Base-by-base conservation (phyloP, 2,797 vertebrate species). In the Anolis apletophallus region DNA sequence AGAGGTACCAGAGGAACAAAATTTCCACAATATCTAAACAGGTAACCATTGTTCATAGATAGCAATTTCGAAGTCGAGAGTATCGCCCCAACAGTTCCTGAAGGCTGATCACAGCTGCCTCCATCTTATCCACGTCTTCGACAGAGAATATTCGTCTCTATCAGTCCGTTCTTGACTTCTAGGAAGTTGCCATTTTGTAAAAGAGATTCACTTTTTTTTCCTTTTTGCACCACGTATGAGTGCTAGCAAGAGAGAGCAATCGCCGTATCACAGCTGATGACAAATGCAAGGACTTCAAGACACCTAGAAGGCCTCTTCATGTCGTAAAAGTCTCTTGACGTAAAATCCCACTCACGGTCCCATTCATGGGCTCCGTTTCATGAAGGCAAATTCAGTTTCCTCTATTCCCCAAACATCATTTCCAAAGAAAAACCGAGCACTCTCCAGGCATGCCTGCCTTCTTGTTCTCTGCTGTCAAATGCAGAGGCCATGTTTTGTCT, bases 21-120 rank as follows among this genome's bases (percentile, higher is more conserved):
- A 95, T 95, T 94, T 89, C 94, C 96, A 95, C 93, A 23, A 92
- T 76, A 96, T 94, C 90, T 90, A 94, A 94, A 94, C 94, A 89
- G 88, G 92, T 86, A 96, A 94, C 91, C 86, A 91, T 82, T 91
- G 94, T 87, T 88, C 93, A 90, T 84, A 83, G 94, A 94, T 88
- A 93, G 89, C 88, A 93, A 91, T 84, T 93, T 94, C 92, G 93
- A 91, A 93, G 92, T 84, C 90, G 89, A 93, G 89, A 92, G 73
- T 87, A 91, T 50, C 83, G 91, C 86, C 13, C 23, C 92, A 88
- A 92, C 61, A 77, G 81, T 73, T 87, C 81, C 88, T 91, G 92
- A 90, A 90, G 91, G 75, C 75, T 57, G 90, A 90, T 91, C 91
- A 91, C 92, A 94, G 92, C 91, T 89, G 94, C 88, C 84, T 84